Evolutionary conservation across 2,113 vertebrate species (phyloP), one percentile per base, ranked within the genome.

Genomic region (Dissostichus mawsoni): DNA sequence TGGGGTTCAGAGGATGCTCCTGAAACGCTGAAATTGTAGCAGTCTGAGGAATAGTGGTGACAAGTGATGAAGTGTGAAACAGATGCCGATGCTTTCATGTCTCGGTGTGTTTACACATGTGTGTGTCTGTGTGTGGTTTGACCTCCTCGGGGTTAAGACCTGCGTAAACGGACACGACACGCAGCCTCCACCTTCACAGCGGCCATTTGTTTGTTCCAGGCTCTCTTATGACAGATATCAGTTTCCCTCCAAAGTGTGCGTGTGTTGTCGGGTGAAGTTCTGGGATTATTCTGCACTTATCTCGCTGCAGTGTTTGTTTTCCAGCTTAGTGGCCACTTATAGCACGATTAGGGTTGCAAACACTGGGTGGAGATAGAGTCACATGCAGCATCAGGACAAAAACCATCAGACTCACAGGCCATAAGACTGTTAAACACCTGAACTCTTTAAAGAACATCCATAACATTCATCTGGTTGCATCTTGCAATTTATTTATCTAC

Each of bases 161-260:
- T 77, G 12, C 3, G 83, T 65, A 87, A 91, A 59, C 64, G 11
- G 59, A 79, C 63, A 62, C 67, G 12, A 83, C 41, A 67, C 80
- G 83, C 57, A 64, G 81, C 53, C 78, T 89, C 36, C 83, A 87
- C 62, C 88, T 87, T 79, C 71, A 71, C 5, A 51, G 36, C 36
- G 71, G 67, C 18, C 65, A 69, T 76, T 56, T 63, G 47, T 69
- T 84, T 69, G 66, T 85, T 74, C 70, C 23, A 75, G 50, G 70
- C 23, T 53, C 63, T 73, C 61, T 78, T 69, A 59, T 65, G 57
- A 55, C 63, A 69, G 51, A 81, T 56, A 56, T 79, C 74, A 23
- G 51, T 56, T 82, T 76, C 69, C 83, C 51, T 23, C 23, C 23
- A 29, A 51, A 51, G 76, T 76, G 44, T 25, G 50, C 83, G 88